These are phyloP conservation scores for Cephalopachus bancanus DNA, from an alignment of 2,797 vertebrate species.

Conservation along the genomic window DNA sequence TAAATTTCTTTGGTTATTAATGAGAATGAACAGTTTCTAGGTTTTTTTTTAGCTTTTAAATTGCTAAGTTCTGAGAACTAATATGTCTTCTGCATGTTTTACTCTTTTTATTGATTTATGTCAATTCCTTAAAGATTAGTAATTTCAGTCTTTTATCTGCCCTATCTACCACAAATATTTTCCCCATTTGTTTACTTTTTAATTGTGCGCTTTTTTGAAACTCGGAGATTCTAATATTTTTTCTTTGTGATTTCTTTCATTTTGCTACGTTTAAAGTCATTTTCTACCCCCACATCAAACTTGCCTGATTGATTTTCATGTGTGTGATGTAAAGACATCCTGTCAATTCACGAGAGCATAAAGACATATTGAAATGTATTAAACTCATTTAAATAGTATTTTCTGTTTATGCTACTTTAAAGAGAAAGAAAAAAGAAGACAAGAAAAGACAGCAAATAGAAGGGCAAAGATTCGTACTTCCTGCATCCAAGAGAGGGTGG, in stretches of 20 bases:
- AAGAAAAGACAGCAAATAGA: not conserved
- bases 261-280: not conserved
- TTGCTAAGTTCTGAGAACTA: not conserved
- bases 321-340: not conserved
- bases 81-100: not conserved
- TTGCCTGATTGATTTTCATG: not conserved
- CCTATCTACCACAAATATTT: not conserved
- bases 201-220: not conserved
- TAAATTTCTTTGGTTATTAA: not conserved
- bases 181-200: not conserved
- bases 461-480: fast-evolving
- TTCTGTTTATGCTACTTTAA: not conserved
- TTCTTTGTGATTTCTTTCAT: not conserved
- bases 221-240: not conserved
- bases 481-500: not conserved
- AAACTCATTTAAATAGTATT: not conserved
- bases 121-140: not conserved
- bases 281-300: not conserved
- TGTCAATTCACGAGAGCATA: not conserved
- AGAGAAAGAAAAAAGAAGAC: not conserved
- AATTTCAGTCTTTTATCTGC: constrained; percentile 2
- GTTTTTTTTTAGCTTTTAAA: not conserved
- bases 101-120: constrained; percentile 23
- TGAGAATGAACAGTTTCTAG: not conserved
- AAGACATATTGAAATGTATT: not conserved